Conservation (phyloP, 92 coral and sea anemone genomes). For the Actinernus sp. region DNA sequence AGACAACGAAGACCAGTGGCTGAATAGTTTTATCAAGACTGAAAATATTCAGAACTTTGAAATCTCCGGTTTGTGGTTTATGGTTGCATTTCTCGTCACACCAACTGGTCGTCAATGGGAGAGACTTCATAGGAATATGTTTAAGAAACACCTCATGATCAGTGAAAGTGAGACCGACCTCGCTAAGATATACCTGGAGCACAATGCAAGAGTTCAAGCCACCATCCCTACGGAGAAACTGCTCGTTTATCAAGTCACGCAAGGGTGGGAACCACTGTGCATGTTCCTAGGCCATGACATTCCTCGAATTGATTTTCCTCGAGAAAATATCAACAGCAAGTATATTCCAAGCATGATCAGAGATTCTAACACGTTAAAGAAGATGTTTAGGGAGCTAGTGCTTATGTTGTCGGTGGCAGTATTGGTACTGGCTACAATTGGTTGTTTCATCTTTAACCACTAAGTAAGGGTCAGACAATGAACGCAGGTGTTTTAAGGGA, state of each 20-base stretch:
- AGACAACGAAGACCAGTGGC: conserved; percentile 49
- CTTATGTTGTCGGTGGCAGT: not conserved
- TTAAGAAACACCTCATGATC: too few species aligned
- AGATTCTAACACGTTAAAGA: not conserved
- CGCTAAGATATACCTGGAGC: not conserved
- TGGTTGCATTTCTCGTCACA: too few species aligned
- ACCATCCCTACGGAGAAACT: too few species aligned
- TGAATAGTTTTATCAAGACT: conserved; percentile 8
- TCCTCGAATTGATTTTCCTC: not conserved
- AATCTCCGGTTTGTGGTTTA: too few species aligned
- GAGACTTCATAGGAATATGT: too few species aligned
- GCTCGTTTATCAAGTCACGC: too few species aligned
- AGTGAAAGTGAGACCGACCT: too few species aligned
- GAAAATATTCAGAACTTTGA: too few species aligned
- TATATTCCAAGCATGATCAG: not conserved
- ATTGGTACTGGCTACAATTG: too few species aligned
- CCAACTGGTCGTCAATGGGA: not conserved
- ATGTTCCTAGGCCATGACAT: not conserved
- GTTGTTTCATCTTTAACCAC: too few species aligned
- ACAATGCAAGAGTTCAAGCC: not conserved
- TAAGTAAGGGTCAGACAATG: too few species aligned
- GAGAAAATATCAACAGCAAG: not conserved
- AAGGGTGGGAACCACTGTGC: not conserved
- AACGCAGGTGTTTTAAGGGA: too few species aligned
- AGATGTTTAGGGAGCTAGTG: not conserved